Evolutionary conservation across 2,797 vertebrate species (phyloP).

Genomic region (Lepus oiostolus): DNA sequence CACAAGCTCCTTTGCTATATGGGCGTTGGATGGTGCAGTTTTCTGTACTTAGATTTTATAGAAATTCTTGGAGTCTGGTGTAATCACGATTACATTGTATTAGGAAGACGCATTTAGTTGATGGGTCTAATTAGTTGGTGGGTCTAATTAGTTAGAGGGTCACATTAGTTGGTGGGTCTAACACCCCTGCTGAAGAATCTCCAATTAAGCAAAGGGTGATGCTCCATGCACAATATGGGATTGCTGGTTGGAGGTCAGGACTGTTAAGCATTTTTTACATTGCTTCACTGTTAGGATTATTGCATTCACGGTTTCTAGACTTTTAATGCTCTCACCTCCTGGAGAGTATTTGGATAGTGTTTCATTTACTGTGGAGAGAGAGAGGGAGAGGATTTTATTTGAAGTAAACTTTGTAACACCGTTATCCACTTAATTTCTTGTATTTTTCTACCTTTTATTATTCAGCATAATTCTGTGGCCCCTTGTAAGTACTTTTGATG

Average conservation of each 20-base stretch:
- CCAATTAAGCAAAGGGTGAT: background rate
- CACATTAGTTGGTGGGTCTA: background rate
- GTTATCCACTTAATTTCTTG: background rate
- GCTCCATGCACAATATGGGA: background rate
- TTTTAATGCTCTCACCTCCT: background rate
- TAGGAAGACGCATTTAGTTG: background rate
- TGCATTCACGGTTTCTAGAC: background rate
- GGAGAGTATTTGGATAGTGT: background rate
- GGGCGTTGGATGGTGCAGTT: background rate
- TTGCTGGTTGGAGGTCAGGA: background rate
- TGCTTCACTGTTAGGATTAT: background rate
- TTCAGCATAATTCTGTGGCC: background rate
- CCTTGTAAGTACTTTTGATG: background rate
- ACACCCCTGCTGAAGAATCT: background rate
- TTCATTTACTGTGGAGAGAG: background rate
- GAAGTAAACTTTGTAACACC: background rate
- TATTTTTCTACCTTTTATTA: constrained; percentile 1
- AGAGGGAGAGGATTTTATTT: background rate
- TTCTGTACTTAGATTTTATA: background rate
- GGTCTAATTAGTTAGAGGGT: too few relatives aligned
- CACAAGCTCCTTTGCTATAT: background rate
- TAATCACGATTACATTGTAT: background rate
- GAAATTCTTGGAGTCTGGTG: background rate
- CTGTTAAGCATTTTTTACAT: background rate
- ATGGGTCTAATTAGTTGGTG: too few relatives aligned